Evolutionary conservation across 2,113 vertebrate species (phyloP).

Genomic region (Lichenostomus cassidix): DNA sequence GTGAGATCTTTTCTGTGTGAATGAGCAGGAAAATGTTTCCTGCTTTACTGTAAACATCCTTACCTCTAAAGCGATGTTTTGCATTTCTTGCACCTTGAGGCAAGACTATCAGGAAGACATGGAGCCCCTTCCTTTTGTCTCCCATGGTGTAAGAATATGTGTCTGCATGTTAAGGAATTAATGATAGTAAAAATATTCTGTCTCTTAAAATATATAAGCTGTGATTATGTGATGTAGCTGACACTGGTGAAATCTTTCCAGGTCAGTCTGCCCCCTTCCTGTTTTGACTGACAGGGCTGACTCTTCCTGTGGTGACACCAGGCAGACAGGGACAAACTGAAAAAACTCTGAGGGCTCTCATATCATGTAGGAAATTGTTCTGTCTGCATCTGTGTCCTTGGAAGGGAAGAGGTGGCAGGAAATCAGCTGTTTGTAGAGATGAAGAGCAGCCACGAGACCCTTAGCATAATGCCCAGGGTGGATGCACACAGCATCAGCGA

Average conservation of each 20-base stretch:
- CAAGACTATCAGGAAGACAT: neutral
- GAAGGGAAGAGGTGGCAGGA: neutral
- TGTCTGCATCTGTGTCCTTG: neutral
- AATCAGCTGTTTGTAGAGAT: neutral
- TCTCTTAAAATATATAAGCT: neutral
- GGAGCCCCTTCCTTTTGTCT: neutral
- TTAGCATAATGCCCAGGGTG: neutral
- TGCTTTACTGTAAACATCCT: neutral
- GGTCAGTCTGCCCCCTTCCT: neutral
- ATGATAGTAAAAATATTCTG: neutral
- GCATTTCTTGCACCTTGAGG: neutral
- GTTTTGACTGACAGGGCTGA: neutral
- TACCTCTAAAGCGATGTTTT: neutral
- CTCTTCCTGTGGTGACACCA: neutral
- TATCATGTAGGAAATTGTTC: neutral
- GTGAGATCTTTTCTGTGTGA: neutral
- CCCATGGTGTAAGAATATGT: neutral
- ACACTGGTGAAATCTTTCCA: neutral
- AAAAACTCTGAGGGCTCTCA: neutral
- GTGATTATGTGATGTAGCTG: neutral
- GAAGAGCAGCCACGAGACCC: neutral
- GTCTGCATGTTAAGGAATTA: neutral
- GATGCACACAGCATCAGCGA: fast-evolving
- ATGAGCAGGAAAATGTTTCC: neutral
- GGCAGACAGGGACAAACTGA: neutral